Percentiles rank a stretch among this genome's conserved stretches.
Evolutionary conservation across 1,140 invertebrate species (phyloP).

Genomic region (Pseudoatta argentina): DNA sequence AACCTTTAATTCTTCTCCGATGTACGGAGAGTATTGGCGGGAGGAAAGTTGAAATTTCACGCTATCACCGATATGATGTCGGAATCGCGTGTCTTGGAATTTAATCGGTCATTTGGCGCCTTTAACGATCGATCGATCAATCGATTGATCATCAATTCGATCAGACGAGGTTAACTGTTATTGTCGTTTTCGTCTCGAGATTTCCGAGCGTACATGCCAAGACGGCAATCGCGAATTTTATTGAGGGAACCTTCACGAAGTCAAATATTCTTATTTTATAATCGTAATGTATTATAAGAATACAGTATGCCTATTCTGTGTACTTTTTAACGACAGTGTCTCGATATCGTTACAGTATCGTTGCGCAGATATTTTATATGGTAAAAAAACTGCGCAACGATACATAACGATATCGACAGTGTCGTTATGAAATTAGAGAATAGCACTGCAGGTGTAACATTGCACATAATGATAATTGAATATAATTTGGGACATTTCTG

Average conservation of each 20-base stretch:
- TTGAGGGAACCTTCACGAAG: neutral
- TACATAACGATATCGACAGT: no score
- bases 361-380: no score
- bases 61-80: neutral
- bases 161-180: neutral
- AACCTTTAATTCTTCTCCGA: slow-evolving; percentile 9
- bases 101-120: neutral
- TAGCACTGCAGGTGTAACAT: no score
- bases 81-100: neutral
- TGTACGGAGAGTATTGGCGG: neutral
- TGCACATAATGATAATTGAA: no score
- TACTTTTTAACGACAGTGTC: no score
- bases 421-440: no score
- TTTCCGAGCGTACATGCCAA: neutral
- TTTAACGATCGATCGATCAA: slow-evolving; percentile 30
- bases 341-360: no score
- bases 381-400: no score
- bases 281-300: no score
- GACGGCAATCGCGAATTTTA: neutral
- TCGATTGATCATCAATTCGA: neutral
- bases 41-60: slow-evolving; percentile 54
- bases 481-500: no score
- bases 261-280: no score
- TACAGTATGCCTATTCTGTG: no score
- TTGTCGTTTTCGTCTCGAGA: neutral